Percentiles rank a stretch among this genome's conserved stretches.
These are phyloP conservation scores for Torymus tubicola DNA, from an alignment of 2,888 invertebrate species.

Conservation along the genomic window DNA sequence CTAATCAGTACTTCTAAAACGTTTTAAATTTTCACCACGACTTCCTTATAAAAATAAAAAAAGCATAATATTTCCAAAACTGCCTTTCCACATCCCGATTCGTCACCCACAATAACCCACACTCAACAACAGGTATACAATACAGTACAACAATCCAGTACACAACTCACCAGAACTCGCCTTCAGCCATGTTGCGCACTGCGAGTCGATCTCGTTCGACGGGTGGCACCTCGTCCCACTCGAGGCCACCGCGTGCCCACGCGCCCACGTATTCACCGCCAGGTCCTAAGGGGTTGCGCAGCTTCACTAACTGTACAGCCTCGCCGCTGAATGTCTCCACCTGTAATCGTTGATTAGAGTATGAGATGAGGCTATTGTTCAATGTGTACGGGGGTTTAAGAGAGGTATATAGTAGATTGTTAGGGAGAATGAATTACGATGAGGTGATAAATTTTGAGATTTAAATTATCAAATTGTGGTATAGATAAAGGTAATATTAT, in stretches of 20 bases:
- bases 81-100: no score
- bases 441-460: no score
- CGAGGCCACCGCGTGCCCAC: constrained; percentile 83
- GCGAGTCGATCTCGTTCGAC: constrained; percentile 85
- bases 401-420: no score
- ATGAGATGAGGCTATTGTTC: no score
- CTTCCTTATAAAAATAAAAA: no score
- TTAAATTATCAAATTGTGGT: no score
- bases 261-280: constrained; percentile 84
- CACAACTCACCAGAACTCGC: constrained; percentile 83
- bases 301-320: constrained; percentile 83
- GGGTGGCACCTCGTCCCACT: constrained; percentile 87
- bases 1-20: neutral
- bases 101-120: no score
- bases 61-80: no score
- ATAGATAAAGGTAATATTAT: no score
- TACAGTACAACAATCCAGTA: neutral
- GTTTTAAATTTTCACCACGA: neutral
- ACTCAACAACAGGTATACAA: neutral
- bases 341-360: constrained; percentile 69
- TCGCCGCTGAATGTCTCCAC: constrained; percentile 85
- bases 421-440: no score
- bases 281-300: constrained; percentile 83
- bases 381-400: no score
- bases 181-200: constrained; percentile 81